Evolutionary conservation across 2,888 invertebrate species (phyloP), one percentile per base, ranked within the genome.

Genomic region (Branchinecta sandiegonensis): DNA sequence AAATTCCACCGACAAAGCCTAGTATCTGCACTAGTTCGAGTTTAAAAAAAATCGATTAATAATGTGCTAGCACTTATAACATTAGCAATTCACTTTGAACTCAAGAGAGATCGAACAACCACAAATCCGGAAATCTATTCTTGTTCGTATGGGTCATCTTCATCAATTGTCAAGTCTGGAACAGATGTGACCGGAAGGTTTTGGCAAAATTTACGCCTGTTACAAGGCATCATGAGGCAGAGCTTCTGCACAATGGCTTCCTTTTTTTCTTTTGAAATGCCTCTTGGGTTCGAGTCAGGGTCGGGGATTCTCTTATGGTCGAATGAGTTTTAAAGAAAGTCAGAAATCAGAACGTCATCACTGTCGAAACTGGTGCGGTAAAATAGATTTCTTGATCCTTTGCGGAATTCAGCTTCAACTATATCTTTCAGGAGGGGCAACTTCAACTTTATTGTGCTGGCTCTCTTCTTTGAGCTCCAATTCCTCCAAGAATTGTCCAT

Each of bases 211-310:
- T n/a, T n/a, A n/a, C n/a, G n/a, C n/a, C n/a, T n/a, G n/a, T n/a
- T n/a, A n/a, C n/a, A n/a, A n/a, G n/a, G n/a, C n/a, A n/a, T n/a
- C n/a, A n/a, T n/a, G n/a, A n/a, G n/a, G n/a, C n/a, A n/a, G n/a
- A n/a, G n/a, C n/a, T n/a, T n/a, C n/a, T n/a, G n/a, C 50, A 48
- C 50, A 48, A 48, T 48, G 50, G n/a, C 50, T 48, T 48, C 50
- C 50, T 48, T 48, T 48, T 48, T 48, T 48, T 48, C 50, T n/a
- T 48, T 48, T 11, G 50, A 48, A 48, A 48, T 48, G 50, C 50
- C 50, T n/a, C 50, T 48, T 48, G 50, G 50, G 11, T 11, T 48
- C 50, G 50, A 48, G 50, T 48, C 50, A 48, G 50, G 50, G 50
- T 48, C 50, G 11, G 50, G 50, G n/a, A 48, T 48, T 48, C n/a